Evolutionary conservation across 2,888 invertebrate genomes (phyloP).

Genomic region (Nebria brevicollis): DNA sequence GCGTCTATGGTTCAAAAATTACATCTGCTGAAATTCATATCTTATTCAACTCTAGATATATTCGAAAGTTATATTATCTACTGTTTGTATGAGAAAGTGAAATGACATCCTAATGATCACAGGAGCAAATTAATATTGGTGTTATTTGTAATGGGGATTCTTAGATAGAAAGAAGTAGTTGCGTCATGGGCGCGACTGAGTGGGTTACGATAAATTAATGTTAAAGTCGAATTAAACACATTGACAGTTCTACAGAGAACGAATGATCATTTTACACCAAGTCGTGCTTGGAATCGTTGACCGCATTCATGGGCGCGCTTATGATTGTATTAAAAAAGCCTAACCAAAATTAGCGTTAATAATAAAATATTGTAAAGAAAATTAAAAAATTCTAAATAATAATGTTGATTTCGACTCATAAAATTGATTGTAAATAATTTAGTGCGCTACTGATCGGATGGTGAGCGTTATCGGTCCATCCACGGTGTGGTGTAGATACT

Average conservation of each 20-base stretch:
- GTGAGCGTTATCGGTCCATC: slow-evolving; percentile 24
- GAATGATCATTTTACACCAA: slow-evolving; percentile 26
- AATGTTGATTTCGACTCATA: no score
- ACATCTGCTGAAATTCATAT: slow-evolving; percentile 39
- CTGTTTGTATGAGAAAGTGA: neutral
- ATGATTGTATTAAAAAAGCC: neutral
- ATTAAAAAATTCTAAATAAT: no score
- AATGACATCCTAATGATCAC: neutral
- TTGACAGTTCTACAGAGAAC: slow-evolving; percentile 39
- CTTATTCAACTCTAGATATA: slow-evolving; percentile 6
- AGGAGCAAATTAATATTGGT: neutral
- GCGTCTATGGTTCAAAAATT: slow-evolving; percentile 39
- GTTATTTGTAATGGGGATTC: slow-evolving; percentile 11
- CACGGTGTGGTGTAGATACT: neutral
- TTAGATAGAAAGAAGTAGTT: slow-evolving; percentile 7
- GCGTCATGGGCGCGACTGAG: slow-evolving; percentile 13
- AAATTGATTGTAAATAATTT: no score
- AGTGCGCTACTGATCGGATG: slow-evolving; percentile 7
- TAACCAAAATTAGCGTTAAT: no score
- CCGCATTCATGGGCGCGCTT: neutral
- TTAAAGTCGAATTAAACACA: slow-evolving; percentile 43
- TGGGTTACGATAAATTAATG: slow-evolving; percentile 43
- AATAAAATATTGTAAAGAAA: no score
- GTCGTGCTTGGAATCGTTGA: neutral
- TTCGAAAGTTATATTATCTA: neutral